Evolutionary conservation across 2,113 vertebrate species (phyloP), one percentile per base, ranked within the genome.

Genomic region (Ascaphus truei): DNA sequence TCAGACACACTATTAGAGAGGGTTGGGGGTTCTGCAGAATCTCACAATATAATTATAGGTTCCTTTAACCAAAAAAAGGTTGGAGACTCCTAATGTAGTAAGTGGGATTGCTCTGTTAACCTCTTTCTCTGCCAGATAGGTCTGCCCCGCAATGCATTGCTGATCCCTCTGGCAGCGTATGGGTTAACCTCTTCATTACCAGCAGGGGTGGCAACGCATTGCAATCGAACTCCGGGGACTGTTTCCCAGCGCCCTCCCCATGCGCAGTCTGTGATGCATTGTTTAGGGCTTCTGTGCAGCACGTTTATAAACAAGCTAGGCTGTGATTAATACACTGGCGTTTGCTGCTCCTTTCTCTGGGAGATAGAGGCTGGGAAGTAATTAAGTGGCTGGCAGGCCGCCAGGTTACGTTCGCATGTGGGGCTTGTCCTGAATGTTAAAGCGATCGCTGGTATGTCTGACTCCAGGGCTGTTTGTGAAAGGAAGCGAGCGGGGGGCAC

Each of bases 381-480:
- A 85, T 91, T 87, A 89, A 68, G 78, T 73, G 81, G 69, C 78
- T 90, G 91, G 87, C 88, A 50, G 48, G 22, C 1, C 30, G 79
- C 89, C 93, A 81, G 2, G 37, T 74, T 79, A n/a, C 79, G 51
- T 52, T 50, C 72, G 22, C 81, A 66, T 53, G 50, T 71, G 78
- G 77, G 66, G 29, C 72, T 78, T 22, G 43, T 62, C 53, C 36
- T 27, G 61, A 65, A 22, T 55, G 15, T 72, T 52, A 30, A 45
- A 6, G 37, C 76, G 18, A 8, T 50, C 47, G 71, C 27, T 23
- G 71, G 71, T 45, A 8, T 39, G 43, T 62, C 47, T 6, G 18
- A 10, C 13, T 27, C 4, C 36, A 60, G 68, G 72, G 45, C 37
- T 62, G 69, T 72, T 69, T 58, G n/a, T 20, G 29, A 30, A 33